phyloP scores from a whole-genome alignment of 2,888 invertebrate genomes.

The Cantharis lateralis region DNA sequence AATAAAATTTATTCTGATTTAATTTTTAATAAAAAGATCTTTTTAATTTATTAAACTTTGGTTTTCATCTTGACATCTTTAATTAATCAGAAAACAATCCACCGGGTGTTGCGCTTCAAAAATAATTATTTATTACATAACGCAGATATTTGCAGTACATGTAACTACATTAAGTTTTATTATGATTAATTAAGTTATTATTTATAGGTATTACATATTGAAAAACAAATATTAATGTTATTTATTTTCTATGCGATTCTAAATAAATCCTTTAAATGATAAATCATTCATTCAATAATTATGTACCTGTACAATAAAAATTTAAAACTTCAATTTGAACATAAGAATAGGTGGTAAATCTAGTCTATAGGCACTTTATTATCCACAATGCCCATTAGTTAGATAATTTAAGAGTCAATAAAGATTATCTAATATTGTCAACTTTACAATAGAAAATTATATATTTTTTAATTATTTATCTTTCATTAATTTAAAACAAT shows the following conservation, averaged over 20 bases:
- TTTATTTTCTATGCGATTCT: background rate
- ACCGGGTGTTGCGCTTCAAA: too few relatives aligned
- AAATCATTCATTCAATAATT: background rate
- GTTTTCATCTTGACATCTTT: too few relatives aligned
- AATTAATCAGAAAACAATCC: too few relatives aligned
- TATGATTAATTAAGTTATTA: background rate
- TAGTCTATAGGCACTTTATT: too few relatives aligned
- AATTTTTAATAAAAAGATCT: background rate
- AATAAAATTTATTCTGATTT: background rate
- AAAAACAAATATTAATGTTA: background rate
- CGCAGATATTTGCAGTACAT: background rate
- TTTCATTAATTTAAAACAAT: too few relatives aligned
- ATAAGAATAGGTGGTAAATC: background rate
- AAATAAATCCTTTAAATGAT: background rate
- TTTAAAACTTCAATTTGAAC: background rate
- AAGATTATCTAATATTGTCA: too few relatives aligned
- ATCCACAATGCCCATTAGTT: too few relatives aligned
- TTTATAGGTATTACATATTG: background rate
- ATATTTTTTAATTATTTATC: too few relatives aligned
- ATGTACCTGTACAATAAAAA: too few relatives aligned
- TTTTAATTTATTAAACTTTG: too few relatives aligned
- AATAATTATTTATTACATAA: background rate
- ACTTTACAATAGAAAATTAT: too few relatives aligned
- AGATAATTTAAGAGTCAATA: too few relatives aligned
- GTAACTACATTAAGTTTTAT: background rate